Conservation (phyloP, 2,797 vertebrate species). For the Momotus momota region DNA sequence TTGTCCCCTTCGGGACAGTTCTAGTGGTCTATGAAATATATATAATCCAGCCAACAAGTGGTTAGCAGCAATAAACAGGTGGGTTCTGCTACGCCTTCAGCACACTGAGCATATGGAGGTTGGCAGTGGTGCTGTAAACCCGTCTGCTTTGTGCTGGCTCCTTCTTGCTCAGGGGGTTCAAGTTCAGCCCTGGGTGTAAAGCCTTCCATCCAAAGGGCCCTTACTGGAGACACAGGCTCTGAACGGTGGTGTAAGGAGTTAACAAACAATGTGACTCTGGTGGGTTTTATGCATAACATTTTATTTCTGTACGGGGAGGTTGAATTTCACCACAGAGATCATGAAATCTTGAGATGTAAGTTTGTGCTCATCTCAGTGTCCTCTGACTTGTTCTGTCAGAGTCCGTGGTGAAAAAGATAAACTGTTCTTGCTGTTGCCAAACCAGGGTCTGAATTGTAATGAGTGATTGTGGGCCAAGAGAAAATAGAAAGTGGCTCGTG, state of each 20-base stretch:
- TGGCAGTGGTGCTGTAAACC: neutral
- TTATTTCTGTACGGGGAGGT: neutral
- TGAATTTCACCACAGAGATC: neutral
- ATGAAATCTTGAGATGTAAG: rapidly evolving
- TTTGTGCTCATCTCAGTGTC: neutral
- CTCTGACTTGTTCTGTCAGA: neutral
- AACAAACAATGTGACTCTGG: neutral
- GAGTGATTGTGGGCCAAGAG: neutral
- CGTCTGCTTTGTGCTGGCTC: neutral
- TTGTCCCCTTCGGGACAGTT: neutral
- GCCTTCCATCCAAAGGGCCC: neutral
- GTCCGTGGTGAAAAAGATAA: neutral
- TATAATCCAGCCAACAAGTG: neutral
- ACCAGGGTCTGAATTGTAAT: neutral
- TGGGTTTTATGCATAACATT: neutral
- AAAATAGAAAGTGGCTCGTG: neutral
- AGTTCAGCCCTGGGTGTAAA: neutral
- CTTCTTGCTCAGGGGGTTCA: neutral
- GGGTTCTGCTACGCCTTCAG: neutral
- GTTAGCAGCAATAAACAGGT: neutral
- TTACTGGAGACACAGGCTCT: neutral
- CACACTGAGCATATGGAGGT: neutral
- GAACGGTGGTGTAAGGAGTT: neutral
- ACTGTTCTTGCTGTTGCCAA: neutral
- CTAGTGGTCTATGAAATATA: neutral